phyloP scores from a whole-genome alignment of 2,797 vertebrate genomes.

The Cichlasoma orientale region DNA sequence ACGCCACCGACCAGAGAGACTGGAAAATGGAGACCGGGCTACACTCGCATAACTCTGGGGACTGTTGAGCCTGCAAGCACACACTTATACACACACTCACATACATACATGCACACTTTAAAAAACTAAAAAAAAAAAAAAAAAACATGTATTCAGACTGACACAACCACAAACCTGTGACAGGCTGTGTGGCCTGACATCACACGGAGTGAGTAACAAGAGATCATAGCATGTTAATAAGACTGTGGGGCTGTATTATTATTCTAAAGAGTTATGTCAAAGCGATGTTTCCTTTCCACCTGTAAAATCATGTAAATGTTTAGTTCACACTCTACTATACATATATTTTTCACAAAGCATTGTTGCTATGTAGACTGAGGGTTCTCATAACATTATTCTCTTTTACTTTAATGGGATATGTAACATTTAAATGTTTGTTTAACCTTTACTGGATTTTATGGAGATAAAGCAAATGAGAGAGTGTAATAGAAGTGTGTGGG shows the following conservation, averaged over 20 bases:
- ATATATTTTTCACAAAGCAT: slow-evolving; percentile 78
- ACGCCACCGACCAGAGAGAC: slow-evolving; percentile 86
- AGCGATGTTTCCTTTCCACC: slow-evolving; percentile 71
- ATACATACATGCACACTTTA: slow-evolving; percentile 11
- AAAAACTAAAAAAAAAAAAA: background rate
- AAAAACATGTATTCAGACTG: slow-evolving; percentile 46
- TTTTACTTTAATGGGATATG: slow-evolving; percentile 75
- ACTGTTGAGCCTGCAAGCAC: slow-evolving; percentile 65
- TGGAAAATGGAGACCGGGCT: slow-evolving; percentile 92
- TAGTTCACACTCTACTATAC: slow-evolving; percentile 78
- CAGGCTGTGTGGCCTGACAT: slow-evolving; percentile 29
- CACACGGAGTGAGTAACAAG: slow-evolving; percentile 59
- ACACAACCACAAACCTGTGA: slow-evolving; percentile 59
- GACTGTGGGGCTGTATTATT: slow-evolving; percentile 76
- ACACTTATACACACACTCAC: background rate
- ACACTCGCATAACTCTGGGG: slow-evolving; percentile 80
- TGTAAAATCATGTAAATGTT: slow-evolving; percentile 82
- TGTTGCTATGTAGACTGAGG: slow-evolving; percentile 69
- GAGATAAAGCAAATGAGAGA: slow-evolving; percentile 49
- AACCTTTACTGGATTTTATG: slow-evolving; percentile 76
- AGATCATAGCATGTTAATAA: slow-evolving; percentile 70
- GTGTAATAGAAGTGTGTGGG: background rate
- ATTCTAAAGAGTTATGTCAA: slow-evolving; percentile 73
- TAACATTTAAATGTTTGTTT: slow-evolving; percentile 82
- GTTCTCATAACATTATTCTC: slow-evolving; percentile 73